phyloP scores from a whole-genome alignment of 2,797 vertebrate species.

The Coregonus suidteri region DNA sequence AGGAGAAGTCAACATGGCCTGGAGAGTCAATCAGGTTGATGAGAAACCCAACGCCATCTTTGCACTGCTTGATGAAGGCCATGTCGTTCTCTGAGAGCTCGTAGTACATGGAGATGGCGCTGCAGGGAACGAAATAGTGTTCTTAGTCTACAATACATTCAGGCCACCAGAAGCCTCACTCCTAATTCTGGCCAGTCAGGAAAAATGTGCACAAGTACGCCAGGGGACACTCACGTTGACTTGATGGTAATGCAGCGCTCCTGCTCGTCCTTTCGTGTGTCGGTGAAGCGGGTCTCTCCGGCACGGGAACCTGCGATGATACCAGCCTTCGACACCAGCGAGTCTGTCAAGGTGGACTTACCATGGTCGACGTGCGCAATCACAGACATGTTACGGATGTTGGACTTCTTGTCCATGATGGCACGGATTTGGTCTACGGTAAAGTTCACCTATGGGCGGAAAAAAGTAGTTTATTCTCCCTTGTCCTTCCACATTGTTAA shows the following conservation, averaged over 20 bases:
- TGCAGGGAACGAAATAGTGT: constrained; percentile 37
- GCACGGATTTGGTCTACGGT: constrained; percentile 93
- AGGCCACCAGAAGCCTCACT: neutral
- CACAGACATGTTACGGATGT: constrained; percentile 98
- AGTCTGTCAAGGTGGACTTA: constrained; percentile 93
- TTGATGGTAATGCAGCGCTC: constrained; percentile 98
- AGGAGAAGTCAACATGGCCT: constrained; percentile 95
- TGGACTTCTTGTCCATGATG: constrained; percentile 98
- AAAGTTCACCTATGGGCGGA: constrained; percentile 87
- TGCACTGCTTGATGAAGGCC: constrained; percentile 94
- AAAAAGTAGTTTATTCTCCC: no score
- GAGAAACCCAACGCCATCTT: constrained; percentile 89
- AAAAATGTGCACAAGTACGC: neutral
- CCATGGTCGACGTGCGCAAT: constrained; percentile 95
- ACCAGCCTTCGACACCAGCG: constrained; percentile 92
- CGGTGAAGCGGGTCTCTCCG: constrained; percentile 93
- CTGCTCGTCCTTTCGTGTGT: constrained; percentile 95
- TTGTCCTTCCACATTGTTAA: neutral
- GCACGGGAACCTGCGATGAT: constrained; percentile 91
- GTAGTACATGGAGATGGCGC: constrained; percentile 92
- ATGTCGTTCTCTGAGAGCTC: constrained; percentile 85
- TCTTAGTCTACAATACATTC: neutral
- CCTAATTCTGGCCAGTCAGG: neutral
- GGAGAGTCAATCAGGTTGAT: constrained; percentile 97
- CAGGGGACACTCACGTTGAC: constrained; percentile 83